Evolutionary conservation across 2,888 invertebrate genomes (phyloP), one percentile per base, ranked within the genome.

Genomic region (Troides helena): DNA sequence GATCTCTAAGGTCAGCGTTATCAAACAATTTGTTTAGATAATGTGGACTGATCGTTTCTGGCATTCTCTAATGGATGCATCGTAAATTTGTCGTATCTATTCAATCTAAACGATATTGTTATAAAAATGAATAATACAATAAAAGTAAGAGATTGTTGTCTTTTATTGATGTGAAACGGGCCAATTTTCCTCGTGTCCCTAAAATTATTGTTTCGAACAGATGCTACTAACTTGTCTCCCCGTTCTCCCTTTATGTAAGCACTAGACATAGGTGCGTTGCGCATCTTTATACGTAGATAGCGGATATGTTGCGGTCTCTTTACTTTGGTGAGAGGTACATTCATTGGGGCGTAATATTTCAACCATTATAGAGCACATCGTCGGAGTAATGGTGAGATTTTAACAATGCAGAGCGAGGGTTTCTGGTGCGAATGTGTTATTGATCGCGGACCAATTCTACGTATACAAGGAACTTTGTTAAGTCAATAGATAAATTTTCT

Each of bases 181-280:
- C 67, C 68, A 74, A 70, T 75, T 75, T 76, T 73, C 75, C 75
- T 73, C 71, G 69, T 72, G 71, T 68, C 70, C 72, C 69, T 59
- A 73, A 76, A 77, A 76, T 78, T 78, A 78, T 76, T 72, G 74
- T 72, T 65, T 46, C 69, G 62, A 75, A 75, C 80, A 78, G 77
- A 77, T 77, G 77, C 75, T 75, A 68, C 72, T 74, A 73, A 73
- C 73, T 73, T 72, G 74, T 74, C 74, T 74, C 74, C 72, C 74
- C 68, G 62, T 68, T 67, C 58, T 67, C 57, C 67, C 14, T 62
- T 66, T 50, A 25, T 50, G 63, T 65, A 70, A 69, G 64, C 68
- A 68, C 61, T 62, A 65, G 62, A 46, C 46, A 57, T 3, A 62
- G 30, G 18, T 65, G 21, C 50, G 62, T 65, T 46, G 36, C 50